These are phyloP conservation scores for Dinomys branickii DNA, from an alignment of 2,113 vertebrate genomes.

Conservation along the genomic window DNA sequence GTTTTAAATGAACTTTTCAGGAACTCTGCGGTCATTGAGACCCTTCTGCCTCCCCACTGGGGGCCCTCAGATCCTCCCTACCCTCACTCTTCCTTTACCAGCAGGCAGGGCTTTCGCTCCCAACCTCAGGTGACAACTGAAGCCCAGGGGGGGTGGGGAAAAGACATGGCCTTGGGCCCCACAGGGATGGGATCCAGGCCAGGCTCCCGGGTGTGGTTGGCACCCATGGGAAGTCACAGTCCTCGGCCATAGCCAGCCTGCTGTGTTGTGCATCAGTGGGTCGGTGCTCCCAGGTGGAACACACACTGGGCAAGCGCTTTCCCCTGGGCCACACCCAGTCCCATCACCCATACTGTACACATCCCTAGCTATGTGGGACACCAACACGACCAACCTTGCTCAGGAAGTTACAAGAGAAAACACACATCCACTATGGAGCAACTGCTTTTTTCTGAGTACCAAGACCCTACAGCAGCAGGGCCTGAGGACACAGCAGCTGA, in stretches of 20 bases:
- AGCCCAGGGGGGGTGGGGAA: background rate
- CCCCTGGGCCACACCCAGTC: background rate
- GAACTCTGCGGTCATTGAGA: background rate
- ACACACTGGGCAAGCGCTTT: background rate
- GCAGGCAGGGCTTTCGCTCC: background rate
- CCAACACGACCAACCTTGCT: background rate
- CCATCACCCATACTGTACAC: too few relatives aligned
- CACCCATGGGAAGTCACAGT: too few relatives aligned
- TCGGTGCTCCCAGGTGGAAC: background rate
- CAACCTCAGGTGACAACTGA: background rate
- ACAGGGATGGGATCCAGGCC: background rate
- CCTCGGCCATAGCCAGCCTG: background rate
- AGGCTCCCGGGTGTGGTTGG: background rate
- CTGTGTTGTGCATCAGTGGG: too few relatives aligned
- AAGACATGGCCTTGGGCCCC: background rate
- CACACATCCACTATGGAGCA: background rate
- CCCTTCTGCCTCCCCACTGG: background rate
- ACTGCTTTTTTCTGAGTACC: background rate
- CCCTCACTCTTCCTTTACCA: background rate
- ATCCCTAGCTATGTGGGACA: background rate
- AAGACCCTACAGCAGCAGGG: background rate
- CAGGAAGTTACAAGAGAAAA: background rate
- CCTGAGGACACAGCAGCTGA: background rate
- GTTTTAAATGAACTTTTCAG: constrained; percentile 23
- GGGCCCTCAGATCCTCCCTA: background rate